Evolutionary conservation across 2,113 vertebrate species (phyloP), one percentile per base, ranked within the genome.

Genomic region (Notothenia coriiceps): DNA sequence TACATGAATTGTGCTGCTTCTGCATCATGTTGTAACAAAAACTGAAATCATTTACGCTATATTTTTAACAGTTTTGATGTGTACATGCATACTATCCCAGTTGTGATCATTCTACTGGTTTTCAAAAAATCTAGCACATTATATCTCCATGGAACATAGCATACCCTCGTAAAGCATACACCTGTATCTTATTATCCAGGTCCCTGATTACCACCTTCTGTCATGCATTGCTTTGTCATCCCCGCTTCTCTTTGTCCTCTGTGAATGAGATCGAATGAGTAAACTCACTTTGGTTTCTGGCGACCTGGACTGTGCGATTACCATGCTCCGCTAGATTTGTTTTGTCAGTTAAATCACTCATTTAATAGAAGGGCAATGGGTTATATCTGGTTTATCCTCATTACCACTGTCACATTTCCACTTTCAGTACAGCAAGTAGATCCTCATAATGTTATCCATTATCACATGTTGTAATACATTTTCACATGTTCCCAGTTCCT

Each of bases 271-370:
- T 22, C 61, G 51, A 65, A 1, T 55, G 62, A 67, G 40, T 61
- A 40, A 74, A 74, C 35, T 44, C 69, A 59, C 29, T 73, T 44
- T 80, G 54, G 20, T 47, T 73, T 43, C 69, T 44, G 46, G 35
- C 2, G 15, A 5, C 52, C 49, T 72, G 61, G 43, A 56, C 14
- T 5, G 49, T n/a, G 29, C 6, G 17, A 56, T 81, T 40, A 55
- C 29, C 33, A 43, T n/a, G 64, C 47, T 43, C 50, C 15, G 40
- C 35, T 74, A 15, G 35, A 57, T 72, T 46, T 60, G 63, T 25
- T 12, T 69, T 14, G 14, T 56, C 49, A 18, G 22, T 35, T n/a
- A 25, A 22, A 61, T 52, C 56, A 49, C n/a, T 77, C 68, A 72
- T 56, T 35, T 49, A 72, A 77, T 18, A 18, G 70, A 43, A 43